Percentiles rank a stretch among this genome's conserved stretches.
Conservation (phyloP, 2,113 vertebrate species). For the Osmerus mordax region DNA sequence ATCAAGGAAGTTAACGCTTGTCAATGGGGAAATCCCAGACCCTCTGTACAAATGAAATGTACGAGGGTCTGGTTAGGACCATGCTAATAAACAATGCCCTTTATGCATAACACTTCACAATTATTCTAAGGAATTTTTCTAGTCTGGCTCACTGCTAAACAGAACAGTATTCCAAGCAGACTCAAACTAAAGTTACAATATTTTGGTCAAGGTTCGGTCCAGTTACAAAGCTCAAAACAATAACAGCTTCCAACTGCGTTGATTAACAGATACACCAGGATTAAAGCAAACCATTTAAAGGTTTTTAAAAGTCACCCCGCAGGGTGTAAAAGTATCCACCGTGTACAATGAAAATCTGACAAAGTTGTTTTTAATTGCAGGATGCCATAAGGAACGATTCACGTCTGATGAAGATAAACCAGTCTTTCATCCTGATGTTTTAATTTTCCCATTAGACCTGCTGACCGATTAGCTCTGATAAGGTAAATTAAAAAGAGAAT, state of each 20-base stretch:
- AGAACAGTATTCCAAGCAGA: too few relatives aligned
- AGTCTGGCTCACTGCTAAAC: not conserved
- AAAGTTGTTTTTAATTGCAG: slow-evolving; percentile 1
- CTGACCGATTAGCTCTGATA: slow-evolving; percentile 9
- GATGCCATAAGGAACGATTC: not conserved
- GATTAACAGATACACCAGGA: not conserved
- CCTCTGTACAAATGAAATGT: too few relatives aligned
- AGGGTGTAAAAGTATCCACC: not conserved
- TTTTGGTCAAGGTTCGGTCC: too few relatives aligned
- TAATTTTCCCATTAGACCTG: slow-evolving; percentile 7
- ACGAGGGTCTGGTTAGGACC: too few relatives aligned
- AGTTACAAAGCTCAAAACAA: too few relatives aligned
- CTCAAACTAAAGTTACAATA: too few relatives aligned
- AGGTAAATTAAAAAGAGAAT: slow-evolving; percentile 1
- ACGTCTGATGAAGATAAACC: not conserved
- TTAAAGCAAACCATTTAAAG: not conserved
- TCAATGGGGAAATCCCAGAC: too few relatives aligned
- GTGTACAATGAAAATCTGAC: not conserved
- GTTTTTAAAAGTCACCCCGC: not conserved
- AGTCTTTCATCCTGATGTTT: slow-evolving; percentile 5
- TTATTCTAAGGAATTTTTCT: not conserved
- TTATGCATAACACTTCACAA: not conserved
- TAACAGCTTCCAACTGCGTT: not conserved
- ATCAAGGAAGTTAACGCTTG: too few relatives aligned
- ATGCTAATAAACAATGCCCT: too few relatives aligned